These are phyloP conservation scores for Shargacucullia verbasci DNA, from an alignment of 2,888 invertebrate genomes.

Conservation along the genomic window DNA sequence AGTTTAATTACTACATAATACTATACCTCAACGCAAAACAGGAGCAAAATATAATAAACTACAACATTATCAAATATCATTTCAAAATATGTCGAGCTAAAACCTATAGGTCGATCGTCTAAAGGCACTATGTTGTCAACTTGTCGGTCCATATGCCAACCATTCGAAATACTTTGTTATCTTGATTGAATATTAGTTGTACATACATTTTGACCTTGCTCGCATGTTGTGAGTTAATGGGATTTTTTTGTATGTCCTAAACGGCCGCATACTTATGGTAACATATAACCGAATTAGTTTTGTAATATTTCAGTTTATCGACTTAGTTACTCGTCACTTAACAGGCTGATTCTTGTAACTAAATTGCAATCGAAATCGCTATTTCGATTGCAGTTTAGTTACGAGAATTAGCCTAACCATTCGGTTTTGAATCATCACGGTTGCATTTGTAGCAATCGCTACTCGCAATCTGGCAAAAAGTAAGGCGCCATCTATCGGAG, in stretches of 20 bases:
- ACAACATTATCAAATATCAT: constrained; percentile 20
- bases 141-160: background rate
- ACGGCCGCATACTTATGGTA: too few species aligned
- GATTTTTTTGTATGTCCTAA: background rate
- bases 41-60: constrained; percentile 27
- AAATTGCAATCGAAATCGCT: too few species aligned
- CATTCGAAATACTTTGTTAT: constrained; percentile 12
- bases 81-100: constrained; percentile 26
- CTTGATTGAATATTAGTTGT: constrained; percentile 36
- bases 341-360: too few species aligned
- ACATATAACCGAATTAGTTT: too few species aligned
- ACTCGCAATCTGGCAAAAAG: too few species aligned
- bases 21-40: constrained; percentile 24
- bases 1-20: background rate
- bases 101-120: constrained; percentile 3
- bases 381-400: too few species aligned
- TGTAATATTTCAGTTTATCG: too few species aligned
- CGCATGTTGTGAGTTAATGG: constrained; percentile 15
- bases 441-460: too few species aligned
- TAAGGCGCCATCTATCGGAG: too few species aligned
- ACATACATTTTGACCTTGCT: constrained; percentile 19
- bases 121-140: constrained; percentile 2
- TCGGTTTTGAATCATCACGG: too few species aligned
- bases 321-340: too few species aligned
- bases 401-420: too few species aligned